Conservation (phyloP, 2,113 vertebrate genomes). For the Phyllostomus hastatus region DNA sequence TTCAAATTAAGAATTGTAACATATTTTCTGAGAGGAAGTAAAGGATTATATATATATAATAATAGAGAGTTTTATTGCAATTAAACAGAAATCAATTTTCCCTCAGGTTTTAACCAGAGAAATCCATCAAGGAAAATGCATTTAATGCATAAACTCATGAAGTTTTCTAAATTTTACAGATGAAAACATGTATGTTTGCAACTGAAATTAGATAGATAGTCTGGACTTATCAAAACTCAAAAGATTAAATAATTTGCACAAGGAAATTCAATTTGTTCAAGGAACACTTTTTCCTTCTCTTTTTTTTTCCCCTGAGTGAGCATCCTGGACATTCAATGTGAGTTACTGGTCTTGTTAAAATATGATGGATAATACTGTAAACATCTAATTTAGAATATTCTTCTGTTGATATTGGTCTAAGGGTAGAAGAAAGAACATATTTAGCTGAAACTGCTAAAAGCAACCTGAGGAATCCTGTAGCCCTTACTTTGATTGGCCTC, state of each 20-base stretch:
- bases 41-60: background rate
- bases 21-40: background rate
- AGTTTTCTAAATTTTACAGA: background rate
- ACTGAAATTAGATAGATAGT: background rate
- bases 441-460: background rate
- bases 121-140: slow-evolving; percentile 2
- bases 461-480: background rate
- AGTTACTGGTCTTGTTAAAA: background rate
- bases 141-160: slow-evolving; percentile 9
- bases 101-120: background rate
- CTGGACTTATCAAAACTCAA: background rate
- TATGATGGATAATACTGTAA: background rate
- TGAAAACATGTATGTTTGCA: background rate
- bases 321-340: background rate
- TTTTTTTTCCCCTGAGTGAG: background rate
- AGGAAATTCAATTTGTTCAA: background rate
- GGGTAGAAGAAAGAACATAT: background rate
- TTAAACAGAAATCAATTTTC: background rate
- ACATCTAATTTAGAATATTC: background rate
- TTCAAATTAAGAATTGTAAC: background rate
- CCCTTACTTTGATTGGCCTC: background rate
- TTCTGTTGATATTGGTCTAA: background rate
- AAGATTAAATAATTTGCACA: background rate
- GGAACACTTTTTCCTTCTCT: background rate
- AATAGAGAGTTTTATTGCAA: slow-evolving; percentile 20